Evolutionary conservation across 2,113 vertebrate species (phyloP).

Genomic region (Athene noctua): DNA sequence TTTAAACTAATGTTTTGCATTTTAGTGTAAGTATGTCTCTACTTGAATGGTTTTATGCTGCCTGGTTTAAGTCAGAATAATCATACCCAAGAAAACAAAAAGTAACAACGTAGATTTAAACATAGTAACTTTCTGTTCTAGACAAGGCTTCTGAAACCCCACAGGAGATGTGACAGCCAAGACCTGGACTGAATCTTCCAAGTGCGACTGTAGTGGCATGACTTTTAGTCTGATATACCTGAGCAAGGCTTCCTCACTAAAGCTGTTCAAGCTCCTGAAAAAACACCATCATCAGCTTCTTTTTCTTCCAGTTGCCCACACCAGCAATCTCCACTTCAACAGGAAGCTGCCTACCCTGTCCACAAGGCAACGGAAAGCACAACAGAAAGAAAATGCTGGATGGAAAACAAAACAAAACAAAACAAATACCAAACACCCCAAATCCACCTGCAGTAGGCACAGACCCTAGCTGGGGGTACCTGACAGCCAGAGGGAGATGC

Average conservation of each 20-base stretch:
- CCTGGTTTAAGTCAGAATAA: neutral
- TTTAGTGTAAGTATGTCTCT: neutral
- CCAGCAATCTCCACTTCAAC: neutral
- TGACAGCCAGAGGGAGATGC: neutral
- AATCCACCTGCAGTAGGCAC: neutral
- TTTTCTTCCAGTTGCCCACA: neutral
- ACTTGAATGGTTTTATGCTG: neutral
- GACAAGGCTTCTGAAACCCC: neutral
- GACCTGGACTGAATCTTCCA: neutral
- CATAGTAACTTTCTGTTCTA: neutral
- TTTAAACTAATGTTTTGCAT: neutral
- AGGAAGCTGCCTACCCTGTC: neutral
- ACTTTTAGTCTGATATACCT: neutral
- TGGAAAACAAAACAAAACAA: neutral
- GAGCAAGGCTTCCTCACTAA: neutral
- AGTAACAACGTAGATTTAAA: neutral
- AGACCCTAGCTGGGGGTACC: neutral
- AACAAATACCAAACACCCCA: neutral
- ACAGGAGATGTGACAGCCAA: neutral
- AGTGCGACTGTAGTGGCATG: rapidly evolving
- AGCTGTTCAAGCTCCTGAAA: neutral
- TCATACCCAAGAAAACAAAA: neutral
- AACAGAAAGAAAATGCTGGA: neutral
- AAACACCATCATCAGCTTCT: neutral
- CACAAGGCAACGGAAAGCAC: neutral